Evolutionary conservation across 2,797 vertebrate genomes (phyloP).

Genomic region (Tragelaphus eurycerus): DNA sequence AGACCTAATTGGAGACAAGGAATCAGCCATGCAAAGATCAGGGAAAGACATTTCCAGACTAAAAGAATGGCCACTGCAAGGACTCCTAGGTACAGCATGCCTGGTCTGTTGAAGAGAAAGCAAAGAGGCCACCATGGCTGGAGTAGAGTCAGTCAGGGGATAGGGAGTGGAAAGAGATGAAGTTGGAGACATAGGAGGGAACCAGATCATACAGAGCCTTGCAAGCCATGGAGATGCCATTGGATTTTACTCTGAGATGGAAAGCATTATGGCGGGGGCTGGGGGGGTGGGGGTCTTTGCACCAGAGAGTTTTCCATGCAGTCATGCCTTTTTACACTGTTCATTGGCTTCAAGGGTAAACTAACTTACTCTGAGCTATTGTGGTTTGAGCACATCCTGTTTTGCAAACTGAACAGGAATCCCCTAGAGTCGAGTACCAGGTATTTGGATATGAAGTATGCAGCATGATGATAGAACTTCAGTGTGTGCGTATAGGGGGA

Average conservation of each 20-base stretch:
- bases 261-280: neutral
- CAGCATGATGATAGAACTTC: neutral
- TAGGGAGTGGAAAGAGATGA: neutral
- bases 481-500: neutral
- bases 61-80: slow-evolving; percentile 7
- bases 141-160: neutral
- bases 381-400: neutral
- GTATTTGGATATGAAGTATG: neutral
- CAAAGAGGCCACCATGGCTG: neutral
- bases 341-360: neutral
- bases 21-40: slow-evolving; percentile 34
- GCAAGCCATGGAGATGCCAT: neutral
- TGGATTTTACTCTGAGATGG: neutral
- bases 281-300: neutral
- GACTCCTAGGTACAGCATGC: neutral
- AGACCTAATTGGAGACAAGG: slow-evolving; percentile 46
- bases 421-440: neutral
- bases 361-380: neutral
- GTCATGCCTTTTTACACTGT: neutral
- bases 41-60: slow-evolving; percentile 18
- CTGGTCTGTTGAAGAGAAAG: slow-evolving; percentile 34
- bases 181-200: neutral
- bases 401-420: neutral
- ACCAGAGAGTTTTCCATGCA: neutral
- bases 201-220: neutral